Conservation (phyloP, 2,113 vertebrate species). For the Butorides virescens region DNA sequence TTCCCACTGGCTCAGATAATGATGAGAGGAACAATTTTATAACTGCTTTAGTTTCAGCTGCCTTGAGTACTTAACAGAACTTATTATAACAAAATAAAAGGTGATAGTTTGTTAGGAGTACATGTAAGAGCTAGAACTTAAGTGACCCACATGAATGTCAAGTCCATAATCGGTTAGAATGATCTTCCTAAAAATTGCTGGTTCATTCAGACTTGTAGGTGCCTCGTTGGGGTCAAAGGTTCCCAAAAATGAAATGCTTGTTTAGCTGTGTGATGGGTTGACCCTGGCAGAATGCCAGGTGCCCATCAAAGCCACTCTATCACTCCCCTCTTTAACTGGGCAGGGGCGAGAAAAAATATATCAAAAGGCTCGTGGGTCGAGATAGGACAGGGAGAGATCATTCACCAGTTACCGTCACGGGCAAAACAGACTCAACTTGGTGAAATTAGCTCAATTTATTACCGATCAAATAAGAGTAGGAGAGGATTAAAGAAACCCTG, state of each 20-base stretch:
- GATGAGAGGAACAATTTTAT: background rate
- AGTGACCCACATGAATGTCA: background rate
- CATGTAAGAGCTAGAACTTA: background rate
- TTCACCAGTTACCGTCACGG: too few species aligned
- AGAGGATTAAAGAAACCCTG: too few species aligned
- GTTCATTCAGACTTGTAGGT: background rate
- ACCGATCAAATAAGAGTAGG: too few species aligned
- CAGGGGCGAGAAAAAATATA: too few species aligned
- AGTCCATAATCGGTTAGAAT: background rate
- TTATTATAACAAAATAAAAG: background rate
- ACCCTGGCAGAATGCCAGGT: too few species aligned
- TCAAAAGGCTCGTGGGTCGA: too few species aligned
- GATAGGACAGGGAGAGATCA: too few species aligned
- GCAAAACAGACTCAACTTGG: too few species aligned
- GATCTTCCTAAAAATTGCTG: background rate
- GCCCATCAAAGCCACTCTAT: too few species aligned
- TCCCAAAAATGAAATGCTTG: background rate
- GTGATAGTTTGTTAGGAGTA: background rate
- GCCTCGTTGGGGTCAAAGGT: background rate
- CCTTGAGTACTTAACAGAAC: background rate
- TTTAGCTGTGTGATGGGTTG: background rate
- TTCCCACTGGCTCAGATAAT: background rate
- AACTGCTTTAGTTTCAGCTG: background rate
- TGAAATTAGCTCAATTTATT: too few species aligned
- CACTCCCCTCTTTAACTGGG: too few species aligned